phyloP scores from a whole-genome alignment of 2,113 vertebrate genomes.

The Hippolais icterina region DNA sequence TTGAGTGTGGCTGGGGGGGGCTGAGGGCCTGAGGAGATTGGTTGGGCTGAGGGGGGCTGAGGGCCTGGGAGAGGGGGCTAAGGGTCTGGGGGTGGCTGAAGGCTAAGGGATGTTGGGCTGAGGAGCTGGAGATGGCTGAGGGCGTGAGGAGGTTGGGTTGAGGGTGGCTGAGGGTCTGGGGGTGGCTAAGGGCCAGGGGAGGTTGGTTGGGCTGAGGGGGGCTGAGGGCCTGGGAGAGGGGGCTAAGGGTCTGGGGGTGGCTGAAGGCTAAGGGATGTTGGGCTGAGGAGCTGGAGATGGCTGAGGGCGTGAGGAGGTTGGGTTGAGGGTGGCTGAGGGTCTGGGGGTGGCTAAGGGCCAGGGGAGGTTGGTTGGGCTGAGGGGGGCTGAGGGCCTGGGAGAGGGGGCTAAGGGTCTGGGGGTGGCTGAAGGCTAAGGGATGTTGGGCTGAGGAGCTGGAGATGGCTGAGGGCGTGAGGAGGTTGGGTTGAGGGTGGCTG shows the following conservation, averaged over 20 bases:
- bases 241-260: too few species aligned
- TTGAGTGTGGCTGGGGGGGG: background rate
- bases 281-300: too few species aligned
- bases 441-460: too few species aligned
- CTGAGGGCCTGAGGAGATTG: background rate
- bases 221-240: too few species aligned
- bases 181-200: background rate
- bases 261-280: too few species aligned
- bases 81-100: too few species aligned
- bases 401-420: too few species aligned
- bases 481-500: background rate
- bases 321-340: background rate
- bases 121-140: too few species aligned
- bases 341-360: background rate
- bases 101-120: too few species aligned
- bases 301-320: background rate
- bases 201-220: background rate
- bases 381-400: too few species aligned
- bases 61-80: too few species aligned
- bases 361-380: background rate
- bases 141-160: background rate
- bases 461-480: background rate
- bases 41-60: background rate
- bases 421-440: too few species aligned
- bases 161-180: background rate